Conservation (phyloP, 64 coral and sea anemone species). For the Cladopsammia gracilis region DNA sequence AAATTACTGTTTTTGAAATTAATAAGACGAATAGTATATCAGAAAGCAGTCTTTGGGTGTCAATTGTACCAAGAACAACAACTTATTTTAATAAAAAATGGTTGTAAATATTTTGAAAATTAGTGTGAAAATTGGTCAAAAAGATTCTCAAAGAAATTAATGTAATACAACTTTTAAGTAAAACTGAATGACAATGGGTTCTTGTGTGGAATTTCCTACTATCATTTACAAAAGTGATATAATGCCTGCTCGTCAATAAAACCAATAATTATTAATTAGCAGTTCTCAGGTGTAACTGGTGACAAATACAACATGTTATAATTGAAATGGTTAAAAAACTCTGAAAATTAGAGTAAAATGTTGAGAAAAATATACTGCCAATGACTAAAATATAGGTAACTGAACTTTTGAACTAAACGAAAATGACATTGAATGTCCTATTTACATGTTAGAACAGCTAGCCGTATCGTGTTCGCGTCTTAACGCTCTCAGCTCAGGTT, state of each 20-base stretch:
- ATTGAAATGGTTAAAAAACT: no score
- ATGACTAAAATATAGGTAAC: slow-evolving; percentile 4
- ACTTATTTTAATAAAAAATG: not conserved
- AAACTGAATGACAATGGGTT: not conserved
- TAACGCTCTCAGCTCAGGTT: no score
- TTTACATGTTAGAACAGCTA: slow-evolving; percentile 30
- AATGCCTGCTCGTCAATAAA: not conserved
- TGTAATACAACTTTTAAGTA: not conserved
- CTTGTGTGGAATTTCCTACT: not conserved
- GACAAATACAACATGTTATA: no score
- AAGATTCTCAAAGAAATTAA: not conserved
- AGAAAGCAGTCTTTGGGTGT: not conserved
- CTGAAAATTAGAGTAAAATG: no score
- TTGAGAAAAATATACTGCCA: no score
- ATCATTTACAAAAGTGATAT: not conserved
- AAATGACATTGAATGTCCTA: slow-evolving; percentile 5
- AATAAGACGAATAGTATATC: not conserved
- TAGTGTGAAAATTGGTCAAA: not conserved
- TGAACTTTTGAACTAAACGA: slow-evolving; percentile 5
- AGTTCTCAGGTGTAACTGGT: no score
- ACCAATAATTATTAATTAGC: not conserved
- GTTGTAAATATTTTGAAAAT: not conserved
- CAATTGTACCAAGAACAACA: not conserved
- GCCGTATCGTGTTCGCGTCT: no score
- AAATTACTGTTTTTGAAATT: no score